Base-by-base conservation (phyloP, 2,797 vertebrate species). In the Argentina silus region DNA sequence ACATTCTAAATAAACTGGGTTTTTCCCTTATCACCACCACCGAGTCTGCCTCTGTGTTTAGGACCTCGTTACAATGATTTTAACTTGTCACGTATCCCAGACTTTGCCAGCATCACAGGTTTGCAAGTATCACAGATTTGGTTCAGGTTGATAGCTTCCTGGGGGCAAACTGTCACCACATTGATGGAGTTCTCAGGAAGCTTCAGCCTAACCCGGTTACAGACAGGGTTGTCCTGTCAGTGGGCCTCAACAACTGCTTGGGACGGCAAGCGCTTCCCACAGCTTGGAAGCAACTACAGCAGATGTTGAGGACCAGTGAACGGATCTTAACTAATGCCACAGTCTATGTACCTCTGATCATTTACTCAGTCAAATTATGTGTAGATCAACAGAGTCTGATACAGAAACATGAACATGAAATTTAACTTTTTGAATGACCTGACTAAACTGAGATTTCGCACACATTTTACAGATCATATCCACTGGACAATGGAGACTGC, bases 111-210 rank as follows among this genome's bases (percentile, higher is more conserved):
- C 61, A n/a, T n/a, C n/a, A n/a, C n/a, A n/a, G n/a, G n/a, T n/a
- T n/a, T n/a, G n/a, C n/a, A n/a, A n/a, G n/a, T n/a, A n/a, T n/a
- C n/a, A n/a, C n/a, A n/a, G n/a, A n/a, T 10, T 43, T 2, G 19
- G 23, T 72, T 8, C 70, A 72, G 50, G 27, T 72, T 7, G 70
- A 72, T 36, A 65, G 60, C 11, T 65, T 72, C n/a, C 63, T 36
- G 10, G 71, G 63, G 50, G 71, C 48, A 1, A 43, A n/a, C 36
- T 65, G 56, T 19, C n/a, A 66, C 14, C 70, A 73, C 7, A 43
- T 69, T n/a, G 19, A 44, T 3, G 14, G 8, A 12, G 23, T 59
- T 19, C 21, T 69, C 7, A 15, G 45, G 15, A 59, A 56, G 10
- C 9, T 59, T 0, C 6, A 17, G 11, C 53, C 67, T 2, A 43